phyloP scores from a whole-genome alignment of 2,113 vertebrate genomes.

The Nycticebus coucang region DNA sequence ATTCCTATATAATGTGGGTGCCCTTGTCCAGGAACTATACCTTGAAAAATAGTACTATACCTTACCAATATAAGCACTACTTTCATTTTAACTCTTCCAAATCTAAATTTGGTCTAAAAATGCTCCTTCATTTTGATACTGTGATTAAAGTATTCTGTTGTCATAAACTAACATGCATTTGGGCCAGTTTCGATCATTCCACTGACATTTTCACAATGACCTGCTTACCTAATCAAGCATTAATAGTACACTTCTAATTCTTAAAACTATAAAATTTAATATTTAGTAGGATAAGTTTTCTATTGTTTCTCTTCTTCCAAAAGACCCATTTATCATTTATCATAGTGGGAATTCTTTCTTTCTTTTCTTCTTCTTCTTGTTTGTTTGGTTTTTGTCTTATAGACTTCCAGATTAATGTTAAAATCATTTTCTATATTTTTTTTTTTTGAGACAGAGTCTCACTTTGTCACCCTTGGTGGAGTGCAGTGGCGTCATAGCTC shows the following conservation, averaged over 20 bases:
- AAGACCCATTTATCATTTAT: background rate
- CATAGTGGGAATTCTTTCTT: background rate
- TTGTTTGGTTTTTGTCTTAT: too few relatives aligned
- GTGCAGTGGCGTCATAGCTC: too few relatives aligned
- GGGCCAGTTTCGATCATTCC: background rate
- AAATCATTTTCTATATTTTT: too few relatives aligned
- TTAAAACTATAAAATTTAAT: conserved; percentile 8
- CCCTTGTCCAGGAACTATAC: background rate
- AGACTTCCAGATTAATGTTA: too few relatives aligned
- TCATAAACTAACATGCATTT: background rate
- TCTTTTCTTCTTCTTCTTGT: background rate
- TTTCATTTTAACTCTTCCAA: conserved; percentile 26
- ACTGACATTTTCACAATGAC: background rate
- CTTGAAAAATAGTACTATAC: background rate
- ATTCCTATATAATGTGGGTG: background rate
- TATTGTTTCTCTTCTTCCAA: conserved; percentile 5
- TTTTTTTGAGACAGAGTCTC: too few relatives aligned
- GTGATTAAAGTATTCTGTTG: background rate
- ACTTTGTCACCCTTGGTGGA: too few relatives aligned
- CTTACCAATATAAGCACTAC: background rate
- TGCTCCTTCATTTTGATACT: background rate
- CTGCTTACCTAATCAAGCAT: background rate
- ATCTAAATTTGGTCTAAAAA: background rate
- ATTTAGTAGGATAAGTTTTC: background rate
- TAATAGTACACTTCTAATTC: background rate